Percentiles rank a stretch among this genome's conserved stretches.
phyloP scores from a whole-genome alignment of 2,888 invertebrate genomes.

The Hedychridium roseum region DNA sequence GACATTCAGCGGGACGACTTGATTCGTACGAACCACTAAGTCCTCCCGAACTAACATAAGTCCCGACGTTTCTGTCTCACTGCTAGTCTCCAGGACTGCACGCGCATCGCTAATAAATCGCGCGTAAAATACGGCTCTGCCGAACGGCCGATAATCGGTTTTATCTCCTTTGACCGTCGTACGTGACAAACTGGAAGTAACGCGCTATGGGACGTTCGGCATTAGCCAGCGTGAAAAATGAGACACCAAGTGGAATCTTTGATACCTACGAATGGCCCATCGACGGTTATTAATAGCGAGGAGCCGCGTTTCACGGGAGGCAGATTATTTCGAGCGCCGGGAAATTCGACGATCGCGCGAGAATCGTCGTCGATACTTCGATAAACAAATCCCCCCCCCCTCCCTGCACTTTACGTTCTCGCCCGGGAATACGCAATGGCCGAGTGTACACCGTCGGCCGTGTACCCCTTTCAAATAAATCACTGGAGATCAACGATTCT shows the following conservation, averaged over 20 bases:
- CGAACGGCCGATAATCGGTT: neutral
- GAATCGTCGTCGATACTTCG: constrained; percentile 15
- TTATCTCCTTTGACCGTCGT: neutral
- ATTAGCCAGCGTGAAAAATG: neutral
- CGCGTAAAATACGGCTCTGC: too few relatives aligned
- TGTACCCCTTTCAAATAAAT: constrained; percentile 44
- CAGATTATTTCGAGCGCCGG: constrained; percentile 13
- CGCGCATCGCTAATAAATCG: too few relatives aligned
- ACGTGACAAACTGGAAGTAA: neutral
- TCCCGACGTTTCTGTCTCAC: too few relatives aligned
- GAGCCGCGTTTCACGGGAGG: constrained; percentile 4
- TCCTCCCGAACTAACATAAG: too few relatives aligned
- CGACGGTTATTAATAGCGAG: constrained; percentile 17
- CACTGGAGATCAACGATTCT: constrained; percentile 49
- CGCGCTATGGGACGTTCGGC: neutral
- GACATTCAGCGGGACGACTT: neutral
- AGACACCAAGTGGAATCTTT: neutral
- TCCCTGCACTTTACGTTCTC: neutral
- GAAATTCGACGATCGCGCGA: constrained; percentile 19
- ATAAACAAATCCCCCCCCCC: constrained; percentile 16
- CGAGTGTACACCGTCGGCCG: constrained; percentile 7
- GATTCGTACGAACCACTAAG: too few relatives aligned
- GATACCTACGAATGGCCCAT: neutral
- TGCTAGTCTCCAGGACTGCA: too few relatives aligned
- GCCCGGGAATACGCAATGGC: constrained; percentile 7